Percentiles rank a stretch among this genome's conserved stretches.
These are phyloP conservation scores for Amiota minor DNA, from an alignment of 2,888 invertebrate species.

Conservation along the genomic window DNA sequence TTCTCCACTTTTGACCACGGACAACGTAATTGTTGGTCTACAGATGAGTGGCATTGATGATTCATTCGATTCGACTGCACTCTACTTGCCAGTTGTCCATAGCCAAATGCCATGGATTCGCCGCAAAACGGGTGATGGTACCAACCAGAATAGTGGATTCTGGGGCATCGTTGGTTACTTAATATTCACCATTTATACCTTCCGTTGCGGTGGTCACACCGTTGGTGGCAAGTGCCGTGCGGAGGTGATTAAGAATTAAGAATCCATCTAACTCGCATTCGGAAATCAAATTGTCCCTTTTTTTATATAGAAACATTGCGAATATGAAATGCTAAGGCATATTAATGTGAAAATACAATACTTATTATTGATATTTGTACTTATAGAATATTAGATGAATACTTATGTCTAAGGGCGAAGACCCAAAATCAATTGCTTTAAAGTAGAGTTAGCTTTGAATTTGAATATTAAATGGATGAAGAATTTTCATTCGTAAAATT, in stretches of 20 bases:
- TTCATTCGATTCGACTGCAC: conserved; percentile 33
- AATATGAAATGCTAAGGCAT: too few species aligned
- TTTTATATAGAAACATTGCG: too few species aligned
- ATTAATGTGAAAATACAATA: too few species aligned
- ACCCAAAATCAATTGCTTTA: too few species aligned
- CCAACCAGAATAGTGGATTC: conserved; percentile 63
- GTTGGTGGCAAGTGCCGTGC: conserved; percentile 38
- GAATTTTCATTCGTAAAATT: too few species aligned
- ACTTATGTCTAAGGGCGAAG: too few species aligned
- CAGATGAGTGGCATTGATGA: neutral
- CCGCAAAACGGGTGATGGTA: conserved; percentile 54
- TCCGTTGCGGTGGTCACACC: conserved; percentile 37
- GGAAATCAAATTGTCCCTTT: too few species aligned
- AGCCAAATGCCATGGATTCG: conserved; percentile 60
- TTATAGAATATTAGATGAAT: too few species aligned
- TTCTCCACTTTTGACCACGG: conserved; percentile 47
- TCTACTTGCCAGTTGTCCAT: conserved; percentile 47
- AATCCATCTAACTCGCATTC: too few species aligned
- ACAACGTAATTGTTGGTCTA: conserved; percentile 35
- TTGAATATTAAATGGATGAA: too few species aligned
- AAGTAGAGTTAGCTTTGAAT: too few species aligned
- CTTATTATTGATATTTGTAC: too few species aligned
- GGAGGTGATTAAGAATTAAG: neutral
- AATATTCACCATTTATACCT: conserved; percentile 59
- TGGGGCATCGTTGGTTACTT: conserved; percentile 67